Evolutionary conservation across 2,113 vertebrate species (phyloP).

Genomic region (Thermophis baileyi): DNA sequence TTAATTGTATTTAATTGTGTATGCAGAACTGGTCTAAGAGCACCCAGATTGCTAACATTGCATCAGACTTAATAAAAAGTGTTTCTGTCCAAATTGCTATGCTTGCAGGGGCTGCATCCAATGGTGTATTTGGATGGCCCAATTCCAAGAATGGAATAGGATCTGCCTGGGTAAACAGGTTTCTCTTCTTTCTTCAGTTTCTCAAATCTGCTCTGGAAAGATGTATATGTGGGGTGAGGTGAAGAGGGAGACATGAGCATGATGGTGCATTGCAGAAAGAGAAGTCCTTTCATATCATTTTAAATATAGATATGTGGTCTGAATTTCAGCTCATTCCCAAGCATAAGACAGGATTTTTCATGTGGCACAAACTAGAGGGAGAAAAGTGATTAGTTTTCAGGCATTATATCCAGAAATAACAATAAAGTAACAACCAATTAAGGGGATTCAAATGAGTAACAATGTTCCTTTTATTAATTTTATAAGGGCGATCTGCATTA

Average conservation of each 20-base stretch:
- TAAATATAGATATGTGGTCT: neutral
- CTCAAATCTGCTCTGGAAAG: neutral
- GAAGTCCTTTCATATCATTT: neutral
- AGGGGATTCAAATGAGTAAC: neutral
- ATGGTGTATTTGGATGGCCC: neutral
- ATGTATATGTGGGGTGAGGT: neutral
- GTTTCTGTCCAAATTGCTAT: neutral
- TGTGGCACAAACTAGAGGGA: neutral
- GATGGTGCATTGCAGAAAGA: neutral
- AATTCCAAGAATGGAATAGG: neutral
- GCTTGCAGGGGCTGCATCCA: neutral
- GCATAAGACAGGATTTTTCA: neutral
- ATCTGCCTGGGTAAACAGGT: neutral
- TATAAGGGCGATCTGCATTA: neutral
- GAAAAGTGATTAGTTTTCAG: neutral
- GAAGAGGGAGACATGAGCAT: neutral
- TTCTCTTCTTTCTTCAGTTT: neutral
- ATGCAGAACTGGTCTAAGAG: neutral
- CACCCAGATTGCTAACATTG: neutral
- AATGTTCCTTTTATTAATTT: neutral
- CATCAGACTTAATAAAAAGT: neutral
- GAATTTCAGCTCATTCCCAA: neutral
- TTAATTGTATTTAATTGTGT: conserved; percentile 14
- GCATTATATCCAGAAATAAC: neutral
- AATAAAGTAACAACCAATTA: neutral